Evolutionary conservation across 2,888 invertebrate species (phyloP), one percentile per base, ranked within the genome.

Genomic region (Erebia ligea): DNA sequence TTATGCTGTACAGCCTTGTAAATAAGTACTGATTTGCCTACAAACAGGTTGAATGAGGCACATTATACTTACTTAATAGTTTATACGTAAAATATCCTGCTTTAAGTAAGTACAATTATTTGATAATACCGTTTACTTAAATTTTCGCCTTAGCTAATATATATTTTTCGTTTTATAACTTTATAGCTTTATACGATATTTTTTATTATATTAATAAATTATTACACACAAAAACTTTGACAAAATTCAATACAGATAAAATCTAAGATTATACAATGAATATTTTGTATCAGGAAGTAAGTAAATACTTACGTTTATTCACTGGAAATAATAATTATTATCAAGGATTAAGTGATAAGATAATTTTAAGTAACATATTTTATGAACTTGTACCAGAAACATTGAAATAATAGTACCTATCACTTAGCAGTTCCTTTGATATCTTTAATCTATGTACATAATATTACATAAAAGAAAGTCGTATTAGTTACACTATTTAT

Each of bases 1-100:
- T 81, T 78, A 76, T 77, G 73, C 77, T 73, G 75, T 71, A 69
- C 75, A 76, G 71, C 76, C 77, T 78, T 78, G 77, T 77, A 75
- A 11, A 10, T 45, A 45, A 56, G 69, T 66, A 68, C 50, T 56
- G 50, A 74, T 68, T 67, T 62, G 52, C 62, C 52, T 61, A 52
- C 52, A n/a, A 40, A 68, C 71, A 54, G 64, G 34, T 66, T 69
- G 42, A 67, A 64, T 50, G 25, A 66, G 66, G 56, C 48, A 58
- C 17, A 34, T 34, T 34, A 25, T 25, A 25, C 25, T 25, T 67
- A 67, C 48, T 48, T n/a, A n/a, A n/a, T n/a, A n/a, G n/a, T n/a
- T 67, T 67, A 34, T 58, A 58, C 21, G 45, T 48, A 10, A 67
- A 67, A 58, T 34, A 67, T 48, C 56, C 45, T 58, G 67, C 57